These are phyloP conservation scores for Idaea dimidiata DNA, from an alignment of 2,888 invertebrate species.

Conservation along the genomic window DNA sequence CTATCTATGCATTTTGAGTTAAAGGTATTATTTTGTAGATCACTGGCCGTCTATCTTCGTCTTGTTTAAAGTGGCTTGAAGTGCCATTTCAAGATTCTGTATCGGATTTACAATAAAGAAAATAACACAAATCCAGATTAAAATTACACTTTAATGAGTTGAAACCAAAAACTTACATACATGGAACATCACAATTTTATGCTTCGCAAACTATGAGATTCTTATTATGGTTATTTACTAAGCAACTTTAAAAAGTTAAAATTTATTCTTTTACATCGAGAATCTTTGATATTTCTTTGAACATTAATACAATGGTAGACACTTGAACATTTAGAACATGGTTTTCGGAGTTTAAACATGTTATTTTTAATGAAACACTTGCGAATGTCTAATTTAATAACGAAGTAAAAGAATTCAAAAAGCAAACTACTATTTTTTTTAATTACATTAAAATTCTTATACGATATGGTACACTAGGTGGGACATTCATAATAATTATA, in stretches of 20 bases:
- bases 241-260: neutral
- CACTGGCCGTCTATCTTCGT: too few relatives aligned
- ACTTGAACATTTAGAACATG: neutral
- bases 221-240: conserved; percentile 27
- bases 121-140: conserved; percentile 41
- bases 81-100: neutral
- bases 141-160: conserved; percentile 75
- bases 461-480: conserved; percentile 73
- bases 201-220: conserved; percentile 67
- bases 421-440: conserved; percentile 33
- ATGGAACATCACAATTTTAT: conserved; percentile 80
- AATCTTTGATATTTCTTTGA: conserved; percentile 39
- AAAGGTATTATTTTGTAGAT: too few relatives aligned
- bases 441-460: conserved; percentile 49
- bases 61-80: neutral
- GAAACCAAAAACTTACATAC: conserved; percentile 73
- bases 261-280: conserved; percentile 29
- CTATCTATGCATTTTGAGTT: too few relatives aligned
- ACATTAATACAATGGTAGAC: conserved; percentile 5
- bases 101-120: neutral
- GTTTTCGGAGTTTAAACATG: neutral
- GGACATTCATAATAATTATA: conserved; percentile 46
- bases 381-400: conserved; percentile 5
- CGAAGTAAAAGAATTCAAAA: conserved; percentile 24
- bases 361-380: neutral